Conservation (phyloP, 1,140 invertebrate species). For the Drosophila tani region DNA sequence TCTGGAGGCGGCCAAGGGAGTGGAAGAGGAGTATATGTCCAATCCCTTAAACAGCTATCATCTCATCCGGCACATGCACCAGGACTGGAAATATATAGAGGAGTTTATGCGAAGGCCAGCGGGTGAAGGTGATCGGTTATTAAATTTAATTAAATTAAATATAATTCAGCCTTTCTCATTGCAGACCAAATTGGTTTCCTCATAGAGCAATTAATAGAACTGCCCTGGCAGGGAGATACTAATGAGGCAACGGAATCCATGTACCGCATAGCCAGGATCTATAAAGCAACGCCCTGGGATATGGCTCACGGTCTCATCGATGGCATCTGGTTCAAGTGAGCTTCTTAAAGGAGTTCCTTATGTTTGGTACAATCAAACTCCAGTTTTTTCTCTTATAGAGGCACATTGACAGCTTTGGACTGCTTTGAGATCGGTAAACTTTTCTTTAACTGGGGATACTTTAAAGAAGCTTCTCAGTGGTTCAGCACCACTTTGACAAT, state of each 20-base stretch:
- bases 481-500: not conserved
- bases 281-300: constrained; percentile 93
- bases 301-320: constrained; percentile 94
- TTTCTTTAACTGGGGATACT: not conserved
- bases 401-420: constrained; percentile 32
- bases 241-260: constrained; percentile 96
- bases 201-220: constrained; percentile 88
- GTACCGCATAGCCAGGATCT: constrained; percentile 96
- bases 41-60: constrained; percentile 60
- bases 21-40: constrained; percentile 51
- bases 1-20: constrained; percentile 14
- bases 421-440: constrained; percentile 40
- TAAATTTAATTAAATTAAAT: constrained; percentile 30
- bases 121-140: constrained; percentile 84
- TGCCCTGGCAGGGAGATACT: constrained; percentile 93
- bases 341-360: accelerated
- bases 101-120: constrained; percentile 13
- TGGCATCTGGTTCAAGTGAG: constrained; percentile 91
- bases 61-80: constrained; percentile 50
- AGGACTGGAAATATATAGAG: constrained; percentile 43
- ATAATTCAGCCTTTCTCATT: not conserved
- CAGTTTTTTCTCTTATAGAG: not conserved
- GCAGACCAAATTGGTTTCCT: constrained; percentile 87
- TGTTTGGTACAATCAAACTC: too few species aligned
- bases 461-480: not conserved